Base-by-base conservation (phyloP, 2,888 invertebrate species). In the Cancer borealis region DNA sequence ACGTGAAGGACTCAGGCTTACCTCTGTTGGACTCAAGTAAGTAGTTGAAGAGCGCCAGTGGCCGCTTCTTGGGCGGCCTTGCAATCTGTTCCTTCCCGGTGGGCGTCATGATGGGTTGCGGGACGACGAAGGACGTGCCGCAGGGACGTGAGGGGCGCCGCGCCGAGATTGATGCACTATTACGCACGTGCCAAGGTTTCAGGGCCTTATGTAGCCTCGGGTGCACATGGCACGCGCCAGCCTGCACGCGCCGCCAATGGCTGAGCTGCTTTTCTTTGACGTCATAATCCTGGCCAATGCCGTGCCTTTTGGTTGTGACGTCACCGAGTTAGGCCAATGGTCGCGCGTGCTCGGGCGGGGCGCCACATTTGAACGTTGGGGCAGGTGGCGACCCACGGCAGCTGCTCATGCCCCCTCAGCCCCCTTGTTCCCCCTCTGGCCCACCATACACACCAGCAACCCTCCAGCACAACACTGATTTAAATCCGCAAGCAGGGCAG, bases 21-120 rank as follows among this genome's bases (percentile, higher is more conserved):
- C 93, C 88, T 91, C 49, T 6, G n/a, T 4, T 10, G 87, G 66
- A 73, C 14, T 94, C 89, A n/a, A 94, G 66, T 10, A 90, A 79
- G 89, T 94, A 90, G 46, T 94, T 94, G 79, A 94, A 94, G 10
- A 94, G 92, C 0, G 94, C 94, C 84, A 95, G 47, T 5, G 95
- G 95, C 79, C 95, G 93, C 93, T 95, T 95, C 93, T 95, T 95
- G 60, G 95, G 95, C 6, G 95, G 95, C 17, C 95, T 88, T 8
- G 94, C 87, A 10, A 95, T 93, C 88, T 95, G 88, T 66, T 95
- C 95, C 91, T 79, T 92, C 49, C 84, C 30, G 45, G 92, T 21
- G 90, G 92, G 45, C 14, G 89, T 49, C 87, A 91, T 94, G 46
- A 47, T 30, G 84, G 88, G 45, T 87, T n/a, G 60, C 30, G 89